Percentiles rank a stretch among this genome's conserved stretches.
These are phyloP conservation scores for Sternotherus odoratus DNA, from an alignment of 2,797 vertebrate species.

Conservation along the genomic window DNA sequence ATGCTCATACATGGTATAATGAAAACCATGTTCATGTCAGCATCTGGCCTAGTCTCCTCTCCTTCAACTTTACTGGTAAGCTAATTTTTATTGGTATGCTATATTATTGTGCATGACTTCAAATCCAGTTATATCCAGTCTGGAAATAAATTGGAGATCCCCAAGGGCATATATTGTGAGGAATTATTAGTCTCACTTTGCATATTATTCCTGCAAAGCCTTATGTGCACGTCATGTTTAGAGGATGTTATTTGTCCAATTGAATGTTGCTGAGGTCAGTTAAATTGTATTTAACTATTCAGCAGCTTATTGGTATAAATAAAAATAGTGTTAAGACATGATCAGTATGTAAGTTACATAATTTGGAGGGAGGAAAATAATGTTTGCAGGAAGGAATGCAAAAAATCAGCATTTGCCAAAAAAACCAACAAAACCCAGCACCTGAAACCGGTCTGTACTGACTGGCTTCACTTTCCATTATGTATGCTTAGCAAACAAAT, in stretches of 20 bases:
- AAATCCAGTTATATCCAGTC: not conserved
- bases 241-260: not conserved
- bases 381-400: not conserved
- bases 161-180: not conserved
- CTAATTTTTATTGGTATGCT: no score
- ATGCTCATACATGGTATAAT: not conserved
- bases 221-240: not conserved
- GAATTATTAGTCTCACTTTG: not conserved
- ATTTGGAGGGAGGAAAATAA: not conserved
- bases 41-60: not conserved
- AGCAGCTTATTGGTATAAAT: not conserved
- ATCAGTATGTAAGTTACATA: slow-evolving; percentile 3
- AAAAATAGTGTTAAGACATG: not conserved
- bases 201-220: not conserved
- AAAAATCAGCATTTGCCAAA: not conserved
- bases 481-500: not conserved
- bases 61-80: no score
- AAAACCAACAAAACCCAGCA: not conserved
- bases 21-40: not conserved
- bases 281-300: not conserved
- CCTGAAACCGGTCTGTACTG: slow-evolving; percentile 16
- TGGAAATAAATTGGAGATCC: not conserved
- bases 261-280: no score
- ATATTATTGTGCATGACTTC: no score
- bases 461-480: slow-evolving; percentile 51